Evolutionary conservation across 2,113 vertebrate genomes (phyloP).

Genomic region (Phocoena sinus): DNA sequence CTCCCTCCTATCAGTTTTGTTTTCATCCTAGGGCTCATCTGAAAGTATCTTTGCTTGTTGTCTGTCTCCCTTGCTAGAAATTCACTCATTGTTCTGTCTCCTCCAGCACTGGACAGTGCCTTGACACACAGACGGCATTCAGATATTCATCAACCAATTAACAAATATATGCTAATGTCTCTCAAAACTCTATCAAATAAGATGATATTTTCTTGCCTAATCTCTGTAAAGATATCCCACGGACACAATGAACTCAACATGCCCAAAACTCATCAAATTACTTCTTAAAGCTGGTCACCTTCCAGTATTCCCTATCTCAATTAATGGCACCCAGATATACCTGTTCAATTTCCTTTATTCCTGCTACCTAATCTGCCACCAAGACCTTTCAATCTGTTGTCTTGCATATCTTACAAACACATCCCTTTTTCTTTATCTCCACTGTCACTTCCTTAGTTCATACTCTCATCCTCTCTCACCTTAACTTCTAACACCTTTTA

Average conservation of each 20-base stretch:
- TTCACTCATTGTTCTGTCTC: background rate
- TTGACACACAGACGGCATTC: background rate
- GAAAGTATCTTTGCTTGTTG: background rate
- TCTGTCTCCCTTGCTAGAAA: background rate
- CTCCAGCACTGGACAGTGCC: background rate
- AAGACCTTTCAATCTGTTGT: background rate
- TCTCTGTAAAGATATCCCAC: background rate
- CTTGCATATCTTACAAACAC: background rate
- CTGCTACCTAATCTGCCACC: background rate
- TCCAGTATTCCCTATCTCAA: background rate
- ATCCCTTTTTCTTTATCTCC: background rate
- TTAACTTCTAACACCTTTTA: background rate
- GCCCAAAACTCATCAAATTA: background rate
- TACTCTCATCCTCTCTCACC: background rate
- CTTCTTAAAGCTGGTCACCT: background rate
- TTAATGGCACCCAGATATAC: background rate
- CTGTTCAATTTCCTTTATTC: background rate
- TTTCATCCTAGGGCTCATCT: background rate
- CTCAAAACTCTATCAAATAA: background rate
- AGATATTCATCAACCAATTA: background rate
- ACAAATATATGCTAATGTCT: background rate
- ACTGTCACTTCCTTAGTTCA: background rate
- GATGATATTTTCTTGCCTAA: background rate
- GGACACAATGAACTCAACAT: background rate
- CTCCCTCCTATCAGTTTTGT: background rate